Conservation (phyloP, 2,113 vertebrate genomes). For the Podiceps cristatus region DNA sequence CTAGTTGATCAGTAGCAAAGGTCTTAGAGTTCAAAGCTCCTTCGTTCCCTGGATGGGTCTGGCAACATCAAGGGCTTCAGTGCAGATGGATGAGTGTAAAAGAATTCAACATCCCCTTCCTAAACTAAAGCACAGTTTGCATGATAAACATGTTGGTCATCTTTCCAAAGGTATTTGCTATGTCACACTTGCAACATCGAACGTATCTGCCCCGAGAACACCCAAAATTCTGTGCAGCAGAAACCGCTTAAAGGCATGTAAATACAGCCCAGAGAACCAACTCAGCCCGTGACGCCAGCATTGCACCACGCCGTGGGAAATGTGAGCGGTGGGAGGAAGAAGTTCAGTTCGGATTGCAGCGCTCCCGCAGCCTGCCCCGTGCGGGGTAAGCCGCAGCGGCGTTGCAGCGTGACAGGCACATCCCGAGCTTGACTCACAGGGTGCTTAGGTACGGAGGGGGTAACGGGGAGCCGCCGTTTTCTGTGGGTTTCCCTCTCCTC, state of each 20-base stretch:
- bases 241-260: neutral
- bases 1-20: neutral
- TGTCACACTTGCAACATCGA: neutral
- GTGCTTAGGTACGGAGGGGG: too few species aligned
- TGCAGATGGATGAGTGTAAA: neutral
- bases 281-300: neutral
- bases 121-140: neutral
- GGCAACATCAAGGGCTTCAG: neutral
- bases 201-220: neutral
- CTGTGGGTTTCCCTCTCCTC: neutral
- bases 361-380: neutral
- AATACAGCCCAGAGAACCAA: rapidly evolving
- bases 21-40: neutral
- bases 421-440: neutral
- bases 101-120: neutral
- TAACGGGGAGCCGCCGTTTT: neutral
- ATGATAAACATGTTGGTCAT: neutral
- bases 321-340: rapidly evolving
- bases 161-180: neutral
- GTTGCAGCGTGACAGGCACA: rapidly evolving
- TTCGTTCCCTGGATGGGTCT: neutral
- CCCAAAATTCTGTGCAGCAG: neutral
- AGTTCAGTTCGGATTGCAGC: neutral
- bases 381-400: rapidly evolving
- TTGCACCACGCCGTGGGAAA: rapidly evolving